Evolutionary conservation across 1,140 invertebrate genomes (phyloP), one percentile per base, ranked within the genome.

Genomic region (Heliconius himera): DNA sequence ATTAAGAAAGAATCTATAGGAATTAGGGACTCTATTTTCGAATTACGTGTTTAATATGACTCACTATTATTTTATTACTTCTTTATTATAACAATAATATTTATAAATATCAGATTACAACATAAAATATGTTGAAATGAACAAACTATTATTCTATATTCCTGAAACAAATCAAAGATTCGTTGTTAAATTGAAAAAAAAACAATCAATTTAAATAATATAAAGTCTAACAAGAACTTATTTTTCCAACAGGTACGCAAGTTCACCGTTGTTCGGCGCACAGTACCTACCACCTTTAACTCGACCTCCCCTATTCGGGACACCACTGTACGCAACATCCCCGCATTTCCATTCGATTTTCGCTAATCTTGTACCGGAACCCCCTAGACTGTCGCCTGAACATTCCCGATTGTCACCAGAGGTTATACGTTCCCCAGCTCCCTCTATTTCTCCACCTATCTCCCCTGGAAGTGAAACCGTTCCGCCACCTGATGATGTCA

Each of bases 301-400:
- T 1, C 95, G 97, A 8, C 93, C 97, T 38, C 96, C 96, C 11
- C 95, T 96, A 1, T 96, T 97, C 84, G 95, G 95, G 0, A 92
- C 95, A 0, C 95, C 96, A 16, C 94, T 97, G 41, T 96, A 97
- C 83, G 96, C 96, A 54, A 96, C 96, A 11, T 92, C 93, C 1
- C 91, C 96, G 22, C 98, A 98, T 49, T 98, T 98, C 89, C 98
- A 98, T 89, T 98, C 96, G n/a, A 94, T 98, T 0, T 94, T 98
- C 85, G 98, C 98, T 8, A 98, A 98, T 87, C 96, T 98, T 46
- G 96, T 95, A 9, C 95, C 96, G 72, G 95, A 96, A 78, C 95
- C 95, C 56, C 94, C 95, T 0, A 90, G 90, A 60, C 73, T 85
- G 5, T 90, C 91, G 3, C 85, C 90, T 38, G 89, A 91, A 75